Evolutionary conservation across 1,140 invertebrate species (phyloP).

Genomic region (Eufriesea mexicana): DNA sequence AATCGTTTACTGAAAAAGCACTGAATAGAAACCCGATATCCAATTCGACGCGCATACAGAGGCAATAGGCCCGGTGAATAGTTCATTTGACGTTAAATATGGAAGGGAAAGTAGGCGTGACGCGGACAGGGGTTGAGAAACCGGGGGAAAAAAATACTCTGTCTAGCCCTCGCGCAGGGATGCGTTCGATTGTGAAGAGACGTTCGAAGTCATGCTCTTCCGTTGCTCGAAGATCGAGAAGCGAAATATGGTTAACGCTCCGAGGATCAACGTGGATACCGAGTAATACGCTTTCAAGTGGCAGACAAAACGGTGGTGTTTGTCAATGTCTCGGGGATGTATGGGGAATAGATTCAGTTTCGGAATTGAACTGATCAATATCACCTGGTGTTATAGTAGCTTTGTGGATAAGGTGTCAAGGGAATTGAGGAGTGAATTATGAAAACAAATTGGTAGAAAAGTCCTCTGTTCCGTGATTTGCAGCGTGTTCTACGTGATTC

Average conservation of each 20-base stretch:
- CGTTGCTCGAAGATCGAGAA: not conserved
- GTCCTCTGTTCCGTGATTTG: not conserved
- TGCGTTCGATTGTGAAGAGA: not conserved
- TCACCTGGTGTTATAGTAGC: not conserved
- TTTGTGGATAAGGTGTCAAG: not conserved
- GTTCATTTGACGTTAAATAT: slow-evolving; percentile 41
- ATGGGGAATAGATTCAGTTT: not conserved
- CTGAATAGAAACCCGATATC: slow-evolving; percentile 39
- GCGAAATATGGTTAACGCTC: not conserved
- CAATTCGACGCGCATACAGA: slow-evolving; percentile 34
- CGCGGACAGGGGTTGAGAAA: too few relatives aligned
- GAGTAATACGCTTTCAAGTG: not conserved
- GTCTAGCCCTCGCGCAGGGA: too few relatives aligned
- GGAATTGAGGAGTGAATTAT: not conserved
- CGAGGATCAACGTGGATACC: too few relatives aligned
- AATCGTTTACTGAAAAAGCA: slow-evolving; percentile 47
- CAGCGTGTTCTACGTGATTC: not conserved
- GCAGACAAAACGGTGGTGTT: not conserved
- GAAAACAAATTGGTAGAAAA: not conserved
- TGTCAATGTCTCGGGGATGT: not conserved
- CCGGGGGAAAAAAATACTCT: too few relatives aligned
- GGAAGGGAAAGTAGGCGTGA: not conserved
- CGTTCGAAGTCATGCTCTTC: too few relatives aligned
- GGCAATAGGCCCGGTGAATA: slow-evolving; percentile 10
- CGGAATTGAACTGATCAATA: not conserved